Percentiles rank a stretch among this genome's conserved stretches.
Conservation (phyloP, 2,113 vertebrate species). For the Callipepla squamata region DNA sequence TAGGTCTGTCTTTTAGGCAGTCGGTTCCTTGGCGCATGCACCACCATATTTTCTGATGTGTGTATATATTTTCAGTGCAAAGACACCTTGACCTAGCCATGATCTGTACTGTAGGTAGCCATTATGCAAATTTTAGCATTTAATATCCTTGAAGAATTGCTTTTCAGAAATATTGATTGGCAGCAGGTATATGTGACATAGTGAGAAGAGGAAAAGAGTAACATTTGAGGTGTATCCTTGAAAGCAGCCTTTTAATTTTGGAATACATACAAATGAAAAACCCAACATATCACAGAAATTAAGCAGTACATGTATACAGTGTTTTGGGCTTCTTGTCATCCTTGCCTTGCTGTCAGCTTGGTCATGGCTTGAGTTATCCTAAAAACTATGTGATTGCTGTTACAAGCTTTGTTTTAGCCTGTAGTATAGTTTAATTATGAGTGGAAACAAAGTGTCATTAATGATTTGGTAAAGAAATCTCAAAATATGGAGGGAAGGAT, state of each 20-base stretch:
- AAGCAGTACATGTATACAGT: background rate
- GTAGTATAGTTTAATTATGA: background rate
- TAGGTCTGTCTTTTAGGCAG: background rate
- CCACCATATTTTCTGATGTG: background rate
- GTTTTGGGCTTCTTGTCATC: background rate
- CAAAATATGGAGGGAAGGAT: background rate
- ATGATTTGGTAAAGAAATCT: background rate
- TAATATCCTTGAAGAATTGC: background rate
- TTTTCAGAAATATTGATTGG: conserved; percentile 10
- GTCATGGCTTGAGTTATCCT: background rate
- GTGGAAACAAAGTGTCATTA: background rate
- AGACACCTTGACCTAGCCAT: background rate
- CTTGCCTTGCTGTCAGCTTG: background rate
- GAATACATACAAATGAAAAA: background rate
- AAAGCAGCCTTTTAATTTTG: background rate
- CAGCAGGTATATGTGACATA: background rate
- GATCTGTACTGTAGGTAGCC: background rate
- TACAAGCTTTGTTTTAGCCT: background rate
- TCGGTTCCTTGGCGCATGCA: background rate
- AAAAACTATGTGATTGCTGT: background rate
- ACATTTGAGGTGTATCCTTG: background rate
- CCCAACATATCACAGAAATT: background rate
- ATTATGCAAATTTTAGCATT: conserved; percentile 19
- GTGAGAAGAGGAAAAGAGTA: background rate
- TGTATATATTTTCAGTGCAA: background rate